A percentile compares a stretch with the other conserved stretches of the same genome.
Evolutionary conservation across 2,797 vertebrate species (phyloP).

Genomic region (Poecilia gillii): DNA sequence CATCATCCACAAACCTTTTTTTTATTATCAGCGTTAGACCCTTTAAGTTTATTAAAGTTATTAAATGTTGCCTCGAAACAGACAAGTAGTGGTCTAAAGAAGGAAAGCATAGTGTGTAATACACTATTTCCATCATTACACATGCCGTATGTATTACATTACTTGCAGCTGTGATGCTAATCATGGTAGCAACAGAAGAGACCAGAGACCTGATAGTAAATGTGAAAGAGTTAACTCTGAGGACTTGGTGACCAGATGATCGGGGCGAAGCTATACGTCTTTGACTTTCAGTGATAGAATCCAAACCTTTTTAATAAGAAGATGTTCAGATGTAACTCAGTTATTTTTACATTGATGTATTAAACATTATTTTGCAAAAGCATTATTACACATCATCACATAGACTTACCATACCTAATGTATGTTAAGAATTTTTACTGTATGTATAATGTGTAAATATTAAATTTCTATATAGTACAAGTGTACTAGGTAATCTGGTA

Average conservation of each 20-base stretch:
- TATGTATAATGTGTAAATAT: conserved; percentile 74
- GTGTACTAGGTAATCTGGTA: conserved; percentile 63
- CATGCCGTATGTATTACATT: conserved; percentile 47
- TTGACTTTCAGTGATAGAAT: conserved; percentile 56
- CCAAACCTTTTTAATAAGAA: conserved; percentile 48
- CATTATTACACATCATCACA: conserved; percentile 53
- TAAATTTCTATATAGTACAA: conserved; percentile 70
- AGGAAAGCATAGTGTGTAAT: conserved; percentile 15
- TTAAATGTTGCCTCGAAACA: conserved; percentile 32
- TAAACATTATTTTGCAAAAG: conserved; percentile 61
- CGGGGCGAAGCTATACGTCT: conserved; percentile 36
- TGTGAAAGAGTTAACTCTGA: conserved; percentile 23
- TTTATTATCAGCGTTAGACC: conserved; percentile 7
- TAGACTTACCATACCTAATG: conserved; percentile 55
- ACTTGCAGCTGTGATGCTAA: conserved; percentile 56
- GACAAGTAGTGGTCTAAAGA: conserved; percentile 19
- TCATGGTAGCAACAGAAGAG: conserved; percentile 36
- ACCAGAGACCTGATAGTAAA: conserved; percentile 33
- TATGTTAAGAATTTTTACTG: conserved; percentile 65
- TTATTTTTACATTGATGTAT: conserved; percentile 72
- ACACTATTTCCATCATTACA: conserved; percentile 45
- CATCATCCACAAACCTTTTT: conserved; percentile 18
- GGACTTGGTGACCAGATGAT: conserved; percentile 39
- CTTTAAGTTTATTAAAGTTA: background rate
- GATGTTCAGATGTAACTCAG: conserved; percentile 53